These are phyloP conservation scores for Leptinotarsa haldemani DNA, from an alignment of 2,888 invertebrate species.

Conservation along the genomic window DNA sequence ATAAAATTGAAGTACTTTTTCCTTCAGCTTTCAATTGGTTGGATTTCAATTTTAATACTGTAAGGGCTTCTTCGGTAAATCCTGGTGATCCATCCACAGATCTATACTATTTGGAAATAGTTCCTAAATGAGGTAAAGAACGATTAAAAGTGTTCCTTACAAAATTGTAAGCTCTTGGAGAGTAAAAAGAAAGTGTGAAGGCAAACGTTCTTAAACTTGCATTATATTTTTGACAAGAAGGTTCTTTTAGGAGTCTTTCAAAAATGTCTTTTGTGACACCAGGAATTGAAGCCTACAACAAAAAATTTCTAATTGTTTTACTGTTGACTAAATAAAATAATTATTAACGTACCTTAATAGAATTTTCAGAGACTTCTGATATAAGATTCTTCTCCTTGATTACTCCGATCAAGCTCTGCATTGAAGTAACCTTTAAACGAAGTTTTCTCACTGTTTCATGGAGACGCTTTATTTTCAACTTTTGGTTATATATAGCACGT, in stretches of 20 bases:
- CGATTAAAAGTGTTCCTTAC: constrained; percentile 35
- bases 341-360: neutral
- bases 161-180: constrained; percentile 33
- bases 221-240: neutral
- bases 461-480: neutral
- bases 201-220: neutral
- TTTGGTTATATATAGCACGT: neutral
- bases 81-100: constrained; percentile 35
- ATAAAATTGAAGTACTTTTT: constrained; percentile 24
- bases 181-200: no score
- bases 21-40: constrained; percentile 5
- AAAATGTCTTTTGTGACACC: neutral
- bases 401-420: no score
- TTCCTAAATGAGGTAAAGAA: constrained; percentile 34
- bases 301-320: neutral
- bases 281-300: constrained; percentile 2
- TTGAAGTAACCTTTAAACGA: no score
- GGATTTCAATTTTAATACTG: constrained; percentile 41
- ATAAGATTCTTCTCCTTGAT: no score
- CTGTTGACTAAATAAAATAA: neutral
- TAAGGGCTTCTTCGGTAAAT: constrained; percentile 40
- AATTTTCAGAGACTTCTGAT: neutral
- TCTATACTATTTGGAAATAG: constrained; percentile 35
- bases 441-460: neutral
- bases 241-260: no score